Evolutionary conservation across 64 coral and sea anemone species (phyloP), one percentile per base, ranked within the genome.

Genomic region (Exaiptasia diaphana): DNA sequence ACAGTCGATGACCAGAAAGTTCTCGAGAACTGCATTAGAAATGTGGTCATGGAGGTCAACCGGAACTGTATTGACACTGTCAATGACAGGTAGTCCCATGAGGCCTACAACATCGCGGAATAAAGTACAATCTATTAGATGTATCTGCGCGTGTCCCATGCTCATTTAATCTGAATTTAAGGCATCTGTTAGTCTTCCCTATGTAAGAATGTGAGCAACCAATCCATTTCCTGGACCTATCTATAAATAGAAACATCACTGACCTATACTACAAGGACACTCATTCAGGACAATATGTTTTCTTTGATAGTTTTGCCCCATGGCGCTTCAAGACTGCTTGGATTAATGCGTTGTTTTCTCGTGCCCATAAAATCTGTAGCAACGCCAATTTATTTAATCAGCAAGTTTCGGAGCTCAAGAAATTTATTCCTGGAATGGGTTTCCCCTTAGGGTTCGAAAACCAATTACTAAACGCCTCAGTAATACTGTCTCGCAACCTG

Each of bases 181-280:
- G n/a, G n/a, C n/a, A n/a, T n/a, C n/a, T n/a, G n/a, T n/a, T n/a
- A n/a, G n/a, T n/a, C n/a, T n/a, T n/a, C n/a, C n/a, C n/a, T n/a
- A n/a, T n/a, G n/a, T n/a, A n/a, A n/a, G n/a, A n/a, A n/a, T n/a
- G n/a, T n/a, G n/a, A n/a, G n/a, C n/a, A n/a, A n/a, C n/a, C n/a
- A n/a, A n/a, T n/a, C n/a, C 73, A 76, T 76, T 76, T 76, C n/a
- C 73, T 76, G 29, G 49, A 76, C 43, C 20, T 76, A 15, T 22
- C 49, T 33, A 76, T 76, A 33, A 33, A 56, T 55, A 76, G 45
- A 37, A 76, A 55, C 10, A 54, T 55, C 7, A 76, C 73, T 31
- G 28, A 54, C 35, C 24, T 76, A 1, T 76, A 76, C 11, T 54
- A 54, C 73, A 76, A 76, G 46, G 49, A 76, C 2, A 76, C 73